Evolutionary conservation across 2,113 vertebrate genomes (phyloP).

Genomic region (Thryonomys swinderianus): DNA sequence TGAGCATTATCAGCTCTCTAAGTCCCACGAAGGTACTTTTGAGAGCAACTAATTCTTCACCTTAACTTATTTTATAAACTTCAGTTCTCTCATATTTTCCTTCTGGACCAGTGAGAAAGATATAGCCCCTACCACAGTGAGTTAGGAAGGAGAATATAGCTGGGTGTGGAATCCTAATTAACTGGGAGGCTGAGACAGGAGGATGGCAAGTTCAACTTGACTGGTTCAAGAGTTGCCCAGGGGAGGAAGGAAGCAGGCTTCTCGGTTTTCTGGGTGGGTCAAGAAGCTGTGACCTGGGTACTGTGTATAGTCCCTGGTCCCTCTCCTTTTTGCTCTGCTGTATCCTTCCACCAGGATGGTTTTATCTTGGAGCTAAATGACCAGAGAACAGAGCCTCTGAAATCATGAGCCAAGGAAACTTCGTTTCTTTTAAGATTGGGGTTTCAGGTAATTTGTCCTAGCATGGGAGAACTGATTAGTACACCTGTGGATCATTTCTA

Average conservation of each 20-base stretch:
- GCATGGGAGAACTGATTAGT: not conserved
- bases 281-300: not conserved
- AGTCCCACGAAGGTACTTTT: not conserved
- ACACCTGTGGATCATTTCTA: not conserved
- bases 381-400: not conserved
- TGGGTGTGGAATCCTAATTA: not conserved
- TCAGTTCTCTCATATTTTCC: not conserved
- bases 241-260: not conserved
- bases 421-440: not conserved
- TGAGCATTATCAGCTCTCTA: not conserved
- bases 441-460: not conserved
- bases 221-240: not conserved
- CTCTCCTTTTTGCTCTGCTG: not conserved
- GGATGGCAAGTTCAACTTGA: not conserved
- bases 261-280: not conserved
- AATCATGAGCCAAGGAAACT: not conserved
- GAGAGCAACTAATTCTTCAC: not conserved
- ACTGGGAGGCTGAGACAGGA: not conserved
- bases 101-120: conserved; percentile 30
- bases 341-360: not conserved
- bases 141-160: not conserved
- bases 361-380: not conserved
- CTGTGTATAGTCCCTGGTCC: not conserved
- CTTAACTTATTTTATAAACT: not conserved
- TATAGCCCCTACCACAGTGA: not conserved